Evolutionary conservation across 2,888 invertebrate genomes (phyloP).

Genomic region (Crossocerus cetratus): DNA sequence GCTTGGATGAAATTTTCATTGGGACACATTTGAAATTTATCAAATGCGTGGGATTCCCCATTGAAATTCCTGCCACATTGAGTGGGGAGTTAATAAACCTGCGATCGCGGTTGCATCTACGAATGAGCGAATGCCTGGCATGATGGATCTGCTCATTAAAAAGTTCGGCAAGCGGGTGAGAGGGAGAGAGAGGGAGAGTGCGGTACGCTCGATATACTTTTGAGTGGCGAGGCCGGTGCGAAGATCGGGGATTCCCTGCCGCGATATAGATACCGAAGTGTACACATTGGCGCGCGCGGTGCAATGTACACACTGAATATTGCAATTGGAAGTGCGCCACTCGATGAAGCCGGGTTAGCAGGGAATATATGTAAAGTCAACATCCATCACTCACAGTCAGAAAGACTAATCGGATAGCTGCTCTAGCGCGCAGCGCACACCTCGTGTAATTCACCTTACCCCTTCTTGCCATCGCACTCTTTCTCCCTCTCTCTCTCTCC

Average conservation of each 20-base stretch:
- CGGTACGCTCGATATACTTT: constrained; percentile 30
- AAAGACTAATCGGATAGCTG: constrained; percentile 60
- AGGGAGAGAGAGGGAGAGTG: constrained; percentile 26
- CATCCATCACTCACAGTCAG: constrained; percentile 65
- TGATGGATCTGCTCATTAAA: constrained; percentile 34
- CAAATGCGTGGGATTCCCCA: too few relatives aligned
- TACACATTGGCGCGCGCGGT: constrained; percentile 44
- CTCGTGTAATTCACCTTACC: too few relatives aligned
- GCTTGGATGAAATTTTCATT: too few relatives aligned
- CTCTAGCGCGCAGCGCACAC: constrained; percentile 43
- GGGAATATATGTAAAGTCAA: constrained; percentile 65
- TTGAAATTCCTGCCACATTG: too few relatives aligned
- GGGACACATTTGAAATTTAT: too few relatives aligned
- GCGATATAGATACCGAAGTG: constrained; percentile 49
- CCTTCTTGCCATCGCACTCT: constrained; percentile 10
- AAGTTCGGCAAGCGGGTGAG: too few relatives aligned
- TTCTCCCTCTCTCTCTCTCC: constrained; percentile 14
- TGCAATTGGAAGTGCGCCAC: constrained; percentile 56
- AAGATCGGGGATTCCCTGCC: constrained; percentile 37
- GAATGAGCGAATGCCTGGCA: constrained; percentile 13
- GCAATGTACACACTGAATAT: constrained; percentile 59
- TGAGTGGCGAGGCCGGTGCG: constrained; percentile 6
- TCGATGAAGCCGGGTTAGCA: constrained; percentile 56
- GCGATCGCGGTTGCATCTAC: too few relatives aligned
- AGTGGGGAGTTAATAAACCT: too few relatives aligned